Conservation (phyloP, 2,797 vertebrate genomes). For the Carduelis carduelis region DNA sequence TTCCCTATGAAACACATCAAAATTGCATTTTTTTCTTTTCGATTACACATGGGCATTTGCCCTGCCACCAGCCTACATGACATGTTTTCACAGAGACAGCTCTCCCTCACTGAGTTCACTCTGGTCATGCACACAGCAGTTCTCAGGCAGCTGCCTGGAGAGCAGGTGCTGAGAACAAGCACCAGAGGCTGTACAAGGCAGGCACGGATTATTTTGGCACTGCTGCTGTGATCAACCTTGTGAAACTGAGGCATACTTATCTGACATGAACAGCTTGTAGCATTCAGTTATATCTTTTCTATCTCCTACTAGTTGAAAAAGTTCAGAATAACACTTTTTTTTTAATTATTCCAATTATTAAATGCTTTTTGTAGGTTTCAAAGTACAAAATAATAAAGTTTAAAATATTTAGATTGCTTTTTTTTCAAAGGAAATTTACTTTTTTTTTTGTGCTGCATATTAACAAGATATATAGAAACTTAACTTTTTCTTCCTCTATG, state of each 20-base stretch:
- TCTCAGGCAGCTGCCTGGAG: background rate
- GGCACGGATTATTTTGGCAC: background rate
- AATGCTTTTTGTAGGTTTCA: background rate
- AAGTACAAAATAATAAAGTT: background rate
- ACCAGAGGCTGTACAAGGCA: fast-evolving
- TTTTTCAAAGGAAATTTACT: background rate
- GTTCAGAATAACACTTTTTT: background rate
- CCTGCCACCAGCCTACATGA: background rate
- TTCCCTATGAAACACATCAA: background rate
- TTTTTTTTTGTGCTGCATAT: background rate
- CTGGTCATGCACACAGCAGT: background rate
- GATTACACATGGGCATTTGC: background rate
- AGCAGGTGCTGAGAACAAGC: background rate
- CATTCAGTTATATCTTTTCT: background rate
- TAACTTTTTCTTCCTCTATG: fast-evolving
- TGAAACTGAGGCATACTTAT: background rate
- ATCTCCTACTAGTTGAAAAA: background rate
- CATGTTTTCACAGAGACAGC: background rate
- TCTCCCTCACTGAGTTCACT: fast-evolving
- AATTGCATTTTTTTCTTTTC: background rate
- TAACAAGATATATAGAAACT: background rate
- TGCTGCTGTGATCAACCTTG: background rate
- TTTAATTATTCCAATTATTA: background rate
- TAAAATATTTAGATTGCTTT: background rate
- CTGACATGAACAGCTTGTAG: background rate